A percentile compares a stretch with the other conserved stretches of the same genome.
Evolutionary conservation across 2,888 invertebrate species (phyloP).

Genomic region (Latheticus oryzae): DNA sequence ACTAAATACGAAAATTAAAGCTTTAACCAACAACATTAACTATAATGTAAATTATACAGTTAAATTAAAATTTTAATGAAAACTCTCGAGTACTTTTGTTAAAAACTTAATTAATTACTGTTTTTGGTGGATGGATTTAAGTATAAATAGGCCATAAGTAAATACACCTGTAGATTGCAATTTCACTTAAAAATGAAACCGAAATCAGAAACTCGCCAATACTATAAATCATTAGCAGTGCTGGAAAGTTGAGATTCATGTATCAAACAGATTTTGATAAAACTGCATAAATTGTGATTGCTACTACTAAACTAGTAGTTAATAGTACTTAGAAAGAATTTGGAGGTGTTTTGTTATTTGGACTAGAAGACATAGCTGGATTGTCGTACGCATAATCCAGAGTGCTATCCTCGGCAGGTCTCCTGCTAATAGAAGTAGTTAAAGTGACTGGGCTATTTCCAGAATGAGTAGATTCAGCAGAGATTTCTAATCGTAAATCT

Average conservation of each 20-base stretch:
- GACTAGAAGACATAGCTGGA: constrained; percentile 70
- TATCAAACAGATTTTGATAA: too few relatives aligned
- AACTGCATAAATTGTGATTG: constrained; percentile 32
- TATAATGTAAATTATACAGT: too few relatives aligned
- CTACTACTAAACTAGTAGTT: constrained; percentile 39
- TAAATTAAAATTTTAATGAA: constrained; percentile 11
- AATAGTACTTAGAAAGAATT: constrained; percentile 18
- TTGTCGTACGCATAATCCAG: constrained; percentile 85
- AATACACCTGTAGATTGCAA: too few relatives aligned
- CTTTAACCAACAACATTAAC: constrained; percentile 29
- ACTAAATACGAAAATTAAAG: constrained; percentile 22
- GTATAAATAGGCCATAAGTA: too few relatives aligned
- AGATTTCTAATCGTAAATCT: constrained; percentile 55
- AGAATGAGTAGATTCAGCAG: constrained; percentile 52
- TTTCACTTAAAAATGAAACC: too few relatives aligned
- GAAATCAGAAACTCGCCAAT: too few relatives aligned
- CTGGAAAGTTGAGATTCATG: too few relatives aligned
- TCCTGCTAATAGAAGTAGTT: constrained; percentile 77
- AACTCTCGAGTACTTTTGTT: too few relatives aligned
- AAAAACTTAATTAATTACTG: too few relatives aligned
- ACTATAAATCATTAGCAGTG: too few relatives aligned
- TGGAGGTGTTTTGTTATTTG: constrained; percentile 16
- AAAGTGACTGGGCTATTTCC: constrained; percentile 69
- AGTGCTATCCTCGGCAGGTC: constrained; percentile 80
- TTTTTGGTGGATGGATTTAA: too few relatives aligned